Conservation (phyloP, 2,113 vertebrate genomes). For the Entosphenus tridentatus region DNA sequence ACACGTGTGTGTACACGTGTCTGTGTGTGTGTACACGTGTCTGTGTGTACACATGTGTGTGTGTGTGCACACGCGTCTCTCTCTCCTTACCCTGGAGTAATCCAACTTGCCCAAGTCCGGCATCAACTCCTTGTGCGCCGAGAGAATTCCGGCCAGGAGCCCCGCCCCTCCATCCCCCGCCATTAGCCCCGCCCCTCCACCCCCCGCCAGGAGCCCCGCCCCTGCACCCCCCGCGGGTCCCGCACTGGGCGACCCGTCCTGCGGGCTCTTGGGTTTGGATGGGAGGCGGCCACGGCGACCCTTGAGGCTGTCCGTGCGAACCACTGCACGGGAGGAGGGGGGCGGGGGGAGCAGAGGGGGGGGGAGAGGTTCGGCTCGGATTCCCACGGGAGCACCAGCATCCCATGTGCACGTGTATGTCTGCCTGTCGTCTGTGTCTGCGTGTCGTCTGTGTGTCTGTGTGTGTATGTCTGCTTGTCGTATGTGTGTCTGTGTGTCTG, state of each 20-base stretch:
- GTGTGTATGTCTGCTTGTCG: no score
- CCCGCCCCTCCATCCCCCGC: conserved; percentile 46
- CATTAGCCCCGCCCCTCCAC: conserved; percentile 51
- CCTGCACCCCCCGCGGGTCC: conserved; percentile 40
- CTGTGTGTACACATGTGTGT: no score
- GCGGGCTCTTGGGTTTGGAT: conserved; percentile 95
- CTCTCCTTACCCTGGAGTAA: conserved; percentile 69
- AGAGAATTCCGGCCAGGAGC: conserved; percentile 81
- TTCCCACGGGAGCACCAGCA: no score
- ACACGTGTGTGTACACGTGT: no score
- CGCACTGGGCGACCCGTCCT: conserved; percentile 63
- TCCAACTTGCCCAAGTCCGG: conserved; percentile 89
- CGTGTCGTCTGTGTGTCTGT: no score
- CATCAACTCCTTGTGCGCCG: conserved; percentile 95
- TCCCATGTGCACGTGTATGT: no score
- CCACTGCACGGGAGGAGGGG: conserved; percentile 30
- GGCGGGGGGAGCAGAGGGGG: neutral
- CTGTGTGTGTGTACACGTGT: no score
- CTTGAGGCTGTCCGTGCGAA: conserved; percentile 87
- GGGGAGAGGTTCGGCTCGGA: neutral
- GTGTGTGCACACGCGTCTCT: conserved; percentile 11
- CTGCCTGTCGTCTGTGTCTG: no score
- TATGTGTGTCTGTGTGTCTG: no score
- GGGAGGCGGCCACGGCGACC: conserved; percentile 83
- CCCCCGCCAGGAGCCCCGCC: conserved; percentile 80